phyloP scores from a whole-genome alignment of 2,888 invertebrate species.

The Drepana falcataria region DNA sequence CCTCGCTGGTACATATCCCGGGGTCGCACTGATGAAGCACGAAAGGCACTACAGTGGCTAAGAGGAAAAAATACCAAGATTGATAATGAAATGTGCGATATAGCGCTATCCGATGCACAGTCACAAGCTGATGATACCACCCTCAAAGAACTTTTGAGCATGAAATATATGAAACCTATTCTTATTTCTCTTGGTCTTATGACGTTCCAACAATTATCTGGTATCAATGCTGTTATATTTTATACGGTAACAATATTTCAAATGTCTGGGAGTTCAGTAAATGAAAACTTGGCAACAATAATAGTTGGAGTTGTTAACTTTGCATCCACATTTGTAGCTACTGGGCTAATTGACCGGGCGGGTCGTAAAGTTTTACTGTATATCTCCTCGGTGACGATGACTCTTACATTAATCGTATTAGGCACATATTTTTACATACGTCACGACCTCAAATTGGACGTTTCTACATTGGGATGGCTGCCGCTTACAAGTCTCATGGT shows the following conservation, averaged over 20 bases:
- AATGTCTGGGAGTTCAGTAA: slow-evolving; percentile 89
- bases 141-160: slow-evolving; percentile 82
- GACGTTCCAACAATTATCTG: slow-evolving; percentile 96
- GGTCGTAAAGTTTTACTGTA: slow-evolving; percentile 93
- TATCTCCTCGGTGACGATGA: slow-evolving; percentile 89
- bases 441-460: slow-evolving; percentile 60
- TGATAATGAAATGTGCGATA: slow-evolving; percentile 85
- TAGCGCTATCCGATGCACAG: slow-evolving; percentile 84
- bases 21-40: slow-evolving; percentile 85
- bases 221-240: slow-evolving; percentile 97
- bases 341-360: slow-evolving; percentile 89
- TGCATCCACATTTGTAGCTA: slow-evolving; percentile 92
- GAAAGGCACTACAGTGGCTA: slow-evolving; percentile 89
- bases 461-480: slow-evolving; percentile 84
- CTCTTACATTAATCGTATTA: slow-evolving; percentile 83
- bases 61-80: slow-evolving; percentile 89
- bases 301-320: slow-evolving; percentile 95
- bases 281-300: slow-evolving; percentile 88
- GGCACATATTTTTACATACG: slow-evolving; percentile 88
- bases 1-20: slow-evolving; percentile 94
- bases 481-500: slow-evolving; percentile 88
- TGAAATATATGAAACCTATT: slow-evolving; percentile 87
- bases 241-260: slow-evolving; percentile 94
- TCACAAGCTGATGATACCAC: slow-evolving; percentile 80
- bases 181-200: slow-evolving; percentile 91